Percentiles rank a stretch among this genome's conserved stretches.
phyloP scores from a whole-genome alignment of 2,888 invertebrate species.

The Endomychus coccineus region DNA sequence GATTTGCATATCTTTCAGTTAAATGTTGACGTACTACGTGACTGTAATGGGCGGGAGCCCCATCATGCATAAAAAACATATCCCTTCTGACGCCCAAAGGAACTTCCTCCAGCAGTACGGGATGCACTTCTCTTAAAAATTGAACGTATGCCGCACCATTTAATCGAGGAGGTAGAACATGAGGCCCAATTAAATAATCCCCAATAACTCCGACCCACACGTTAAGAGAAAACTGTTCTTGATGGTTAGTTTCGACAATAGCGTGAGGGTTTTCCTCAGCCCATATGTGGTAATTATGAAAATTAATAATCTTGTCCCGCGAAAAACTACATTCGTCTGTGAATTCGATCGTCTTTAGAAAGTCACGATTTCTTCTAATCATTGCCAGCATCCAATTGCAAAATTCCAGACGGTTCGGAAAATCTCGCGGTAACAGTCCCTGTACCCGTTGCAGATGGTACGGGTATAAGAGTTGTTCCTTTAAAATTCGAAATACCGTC shows the following conservation, averaged over 20 bases:
- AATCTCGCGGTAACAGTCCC: constrained; percentile 3
- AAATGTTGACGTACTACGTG: too few species aligned
- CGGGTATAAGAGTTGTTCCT: constrained; percentile 7
- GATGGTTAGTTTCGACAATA: too few species aligned
- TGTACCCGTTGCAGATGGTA: constrained; percentile 5
- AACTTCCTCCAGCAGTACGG: constrained; percentile 5
- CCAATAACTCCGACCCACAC: too few species aligned
- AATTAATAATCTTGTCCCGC: constrained; percentile 20
- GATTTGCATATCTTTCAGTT: too few species aligned
- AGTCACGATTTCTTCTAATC: constrained; percentile 14
- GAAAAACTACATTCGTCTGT: constrained; percentile 20
- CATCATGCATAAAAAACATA: too few species aligned
- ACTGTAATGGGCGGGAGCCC: too few species aligned
- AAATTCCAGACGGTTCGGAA: constrained; percentile 5
- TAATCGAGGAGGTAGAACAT: too few species aligned
- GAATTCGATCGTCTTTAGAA: constrained; percentile 17
- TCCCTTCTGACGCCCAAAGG: too few species aligned
- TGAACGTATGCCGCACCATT: constrained; percentile 6
- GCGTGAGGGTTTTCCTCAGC: too few species aligned
- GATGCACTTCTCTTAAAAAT: constrained; percentile 5
- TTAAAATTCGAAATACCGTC: constrained; percentile 7
- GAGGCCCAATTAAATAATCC: too few species aligned
- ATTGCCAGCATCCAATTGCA: constrained; percentile 5
- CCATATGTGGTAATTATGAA: constrained; percentile 16
- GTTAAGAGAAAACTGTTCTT: too few species aligned